Percentiles rank a stretch among this genome's conserved stretches.
Evolutionary conservation across 2,113 vertebrate species (phyloP).

Genomic region (Lasiurus borealis): DNA sequence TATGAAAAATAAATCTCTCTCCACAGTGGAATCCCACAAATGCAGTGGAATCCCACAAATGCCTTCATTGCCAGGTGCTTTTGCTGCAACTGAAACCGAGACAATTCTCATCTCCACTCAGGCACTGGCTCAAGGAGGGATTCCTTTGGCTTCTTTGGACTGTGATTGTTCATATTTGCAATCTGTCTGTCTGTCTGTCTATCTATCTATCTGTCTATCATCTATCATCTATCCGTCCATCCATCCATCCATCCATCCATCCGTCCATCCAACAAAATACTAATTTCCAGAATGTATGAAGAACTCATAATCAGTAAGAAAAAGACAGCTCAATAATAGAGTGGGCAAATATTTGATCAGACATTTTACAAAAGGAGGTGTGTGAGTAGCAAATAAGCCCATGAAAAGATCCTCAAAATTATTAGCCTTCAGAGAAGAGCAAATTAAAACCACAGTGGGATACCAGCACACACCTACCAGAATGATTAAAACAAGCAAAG

Average conservation of each 20-base stretch:
- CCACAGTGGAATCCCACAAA: neutral
- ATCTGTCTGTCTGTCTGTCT: neutral
- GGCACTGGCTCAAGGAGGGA: neutral
- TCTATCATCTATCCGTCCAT: no score
- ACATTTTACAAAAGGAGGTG: neutral
- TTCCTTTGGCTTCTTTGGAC: neutral
- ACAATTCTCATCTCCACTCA: neutral
- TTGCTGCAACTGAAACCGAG: neutral
- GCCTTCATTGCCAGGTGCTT: neutral
- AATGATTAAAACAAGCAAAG: neutral
- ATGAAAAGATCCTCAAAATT: neutral
- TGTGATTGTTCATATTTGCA: neutral
- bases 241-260: no score
- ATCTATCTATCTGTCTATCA: no score
- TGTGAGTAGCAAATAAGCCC: neutral
- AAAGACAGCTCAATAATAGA: neutral
- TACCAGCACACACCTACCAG: neutral
- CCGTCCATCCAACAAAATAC: neutral
- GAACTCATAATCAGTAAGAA: neutral
- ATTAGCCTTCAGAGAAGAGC: neutral
- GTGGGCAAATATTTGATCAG: neutral
- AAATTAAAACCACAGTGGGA: neutral
- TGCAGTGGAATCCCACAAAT: neutral
- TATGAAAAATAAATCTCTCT: neutral
- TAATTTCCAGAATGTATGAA: neutral